Evolutionary conservation across 2,888 invertebrate genomes (phyloP).

Genomic region (Aplocera efformata): DNA sequence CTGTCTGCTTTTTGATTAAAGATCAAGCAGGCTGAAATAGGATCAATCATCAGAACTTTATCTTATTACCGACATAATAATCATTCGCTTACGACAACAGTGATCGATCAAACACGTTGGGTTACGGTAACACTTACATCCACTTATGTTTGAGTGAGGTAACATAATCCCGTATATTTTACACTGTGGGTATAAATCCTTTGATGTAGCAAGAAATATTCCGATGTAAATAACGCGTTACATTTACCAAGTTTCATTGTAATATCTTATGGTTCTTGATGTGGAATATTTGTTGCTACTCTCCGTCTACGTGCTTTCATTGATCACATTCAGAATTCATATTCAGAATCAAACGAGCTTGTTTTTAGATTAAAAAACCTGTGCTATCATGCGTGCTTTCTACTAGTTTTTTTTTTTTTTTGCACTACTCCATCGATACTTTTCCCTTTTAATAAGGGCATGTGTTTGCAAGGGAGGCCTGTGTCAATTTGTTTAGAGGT

Average conservation of each 20-base stretch:
- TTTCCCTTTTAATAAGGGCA: conserved; percentile 18
- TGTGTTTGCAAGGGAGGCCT: conserved; percentile 41
- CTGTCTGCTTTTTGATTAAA: too few species aligned
- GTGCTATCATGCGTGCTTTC: too few species aligned
- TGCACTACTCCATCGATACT: conserved; percentile 14
- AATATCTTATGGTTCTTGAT: conserved; percentile 3
- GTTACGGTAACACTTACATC: conserved; percentile 5
- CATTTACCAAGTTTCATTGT: conserved; percentile 27
- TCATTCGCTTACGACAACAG: conserved; percentile 20
- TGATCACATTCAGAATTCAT: too few species aligned
- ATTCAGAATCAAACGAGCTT: too few species aligned
- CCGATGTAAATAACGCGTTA: conserved; percentile 32
- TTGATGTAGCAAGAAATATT: conserved; percentile 32
- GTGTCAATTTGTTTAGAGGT: conserved; percentile 46
- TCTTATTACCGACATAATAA: conserved; percentile 3
- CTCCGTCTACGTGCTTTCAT: too few species aligned
- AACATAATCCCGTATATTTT: conserved; percentile 5
- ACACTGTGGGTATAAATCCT: conserved; percentile 23
- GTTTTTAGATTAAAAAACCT: too few species aligned
- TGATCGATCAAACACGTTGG: conserved; percentile 13
- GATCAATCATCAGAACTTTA: too few species aligned
- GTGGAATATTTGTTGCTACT: neutral
- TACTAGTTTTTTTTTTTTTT: too few species aligned
- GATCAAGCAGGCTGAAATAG: too few species aligned
- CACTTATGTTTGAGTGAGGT: conserved; percentile 15